A percentile compares a stretch with the other conserved stretches of the same genome.
phyloP scores from a whole-genome alignment of 2,113 vertebrate genomes.

The Gymnogyps californianus region DNA sequence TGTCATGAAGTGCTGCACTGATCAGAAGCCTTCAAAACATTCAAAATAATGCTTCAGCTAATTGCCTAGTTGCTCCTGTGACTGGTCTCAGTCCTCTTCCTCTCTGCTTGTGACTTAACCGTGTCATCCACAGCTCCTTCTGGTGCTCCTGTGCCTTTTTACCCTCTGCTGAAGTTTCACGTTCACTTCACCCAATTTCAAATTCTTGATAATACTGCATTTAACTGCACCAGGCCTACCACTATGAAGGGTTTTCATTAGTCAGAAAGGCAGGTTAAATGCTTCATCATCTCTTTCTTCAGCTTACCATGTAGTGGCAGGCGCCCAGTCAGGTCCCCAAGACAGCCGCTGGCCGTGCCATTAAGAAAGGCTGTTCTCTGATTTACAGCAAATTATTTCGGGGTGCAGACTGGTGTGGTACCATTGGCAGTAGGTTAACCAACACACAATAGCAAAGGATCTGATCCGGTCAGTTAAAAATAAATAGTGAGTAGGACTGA shows the following conservation, averaged over 20 bases:
- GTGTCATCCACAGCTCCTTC: neutral
- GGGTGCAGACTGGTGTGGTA: neutral
- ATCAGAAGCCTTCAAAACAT: neutral
- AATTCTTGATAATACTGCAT: neutral
- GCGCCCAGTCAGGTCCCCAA: neutral
- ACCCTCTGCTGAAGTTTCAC: neutral
- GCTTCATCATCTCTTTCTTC: neutral
- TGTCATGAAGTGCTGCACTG: neutral
- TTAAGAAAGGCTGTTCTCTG: neutral
- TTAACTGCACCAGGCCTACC: neutral
- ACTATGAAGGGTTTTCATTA: neutral
- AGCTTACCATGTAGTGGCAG: neutral
- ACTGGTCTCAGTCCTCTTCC: neutral
- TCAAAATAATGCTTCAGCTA: neutral
- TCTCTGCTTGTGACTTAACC: neutral
- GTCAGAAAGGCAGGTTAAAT: neutral
- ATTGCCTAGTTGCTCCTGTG: neutral
- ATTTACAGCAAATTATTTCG: neutral
- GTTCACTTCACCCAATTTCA: neutral
- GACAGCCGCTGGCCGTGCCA: fast-evolving
- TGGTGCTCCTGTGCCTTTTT: neutral
- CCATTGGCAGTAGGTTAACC: neutral
- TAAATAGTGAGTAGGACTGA: neutral
- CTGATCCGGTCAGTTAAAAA: neutral
- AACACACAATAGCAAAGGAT: neutral